A percentile compares a stretch with the other conserved stretches of the same genome.
Conservation (phyloP, 2,888 invertebrate genomes). For the Germaria angustata region DNA sequence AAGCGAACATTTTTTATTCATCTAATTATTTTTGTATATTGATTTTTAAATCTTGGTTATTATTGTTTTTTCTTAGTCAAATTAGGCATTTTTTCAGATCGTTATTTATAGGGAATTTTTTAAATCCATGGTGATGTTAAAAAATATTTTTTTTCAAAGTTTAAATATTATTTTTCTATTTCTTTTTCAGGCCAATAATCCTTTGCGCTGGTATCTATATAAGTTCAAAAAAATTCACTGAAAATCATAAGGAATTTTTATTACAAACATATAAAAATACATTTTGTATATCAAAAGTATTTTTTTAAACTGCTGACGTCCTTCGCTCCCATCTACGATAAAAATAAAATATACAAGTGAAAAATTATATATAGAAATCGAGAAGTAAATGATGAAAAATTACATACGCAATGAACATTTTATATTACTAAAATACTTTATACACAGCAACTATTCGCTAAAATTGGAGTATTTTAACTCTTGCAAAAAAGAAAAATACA, state of each 20-base stretch:
- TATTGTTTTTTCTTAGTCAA: too few species aligned
- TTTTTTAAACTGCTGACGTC: constrained; percentile 76
- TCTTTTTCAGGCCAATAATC: constrained; percentile 77
- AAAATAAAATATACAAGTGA: constrained; percentile 50
- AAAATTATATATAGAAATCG: constrained; percentile 60
- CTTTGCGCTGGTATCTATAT: constrained; percentile 68
- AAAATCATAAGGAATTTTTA: constrained; percentile 65
- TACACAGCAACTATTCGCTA: constrained; percentile 41
- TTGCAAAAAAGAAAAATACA: constrained; percentile 15
- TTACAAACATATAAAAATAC: constrained; percentile 63
- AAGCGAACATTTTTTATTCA: too few species aligned
- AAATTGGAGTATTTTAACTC: constrained; percentile 39
- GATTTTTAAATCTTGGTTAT: too few species aligned
- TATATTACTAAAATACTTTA: constrained; percentile 51
- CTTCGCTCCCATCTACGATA: constrained; percentile 71
- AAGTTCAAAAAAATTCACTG: constrained; percentile 61
- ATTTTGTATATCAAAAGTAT: constrained; percentile 68
- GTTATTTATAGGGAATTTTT: too few species aligned
- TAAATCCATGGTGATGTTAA: too few species aligned
- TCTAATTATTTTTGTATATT: too few species aligned
- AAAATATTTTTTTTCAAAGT: too few species aligned
- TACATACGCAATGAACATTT: constrained; percentile 44
- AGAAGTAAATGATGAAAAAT: constrained; percentile 34
- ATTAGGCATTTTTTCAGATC: too few species aligned
- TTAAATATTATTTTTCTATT: background rate